Evolutionary conservation across 2,888 invertebrate species (phyloP), one percentile per base, ranked within the genome.

Genomic region (Dusona sp.): DNA sequence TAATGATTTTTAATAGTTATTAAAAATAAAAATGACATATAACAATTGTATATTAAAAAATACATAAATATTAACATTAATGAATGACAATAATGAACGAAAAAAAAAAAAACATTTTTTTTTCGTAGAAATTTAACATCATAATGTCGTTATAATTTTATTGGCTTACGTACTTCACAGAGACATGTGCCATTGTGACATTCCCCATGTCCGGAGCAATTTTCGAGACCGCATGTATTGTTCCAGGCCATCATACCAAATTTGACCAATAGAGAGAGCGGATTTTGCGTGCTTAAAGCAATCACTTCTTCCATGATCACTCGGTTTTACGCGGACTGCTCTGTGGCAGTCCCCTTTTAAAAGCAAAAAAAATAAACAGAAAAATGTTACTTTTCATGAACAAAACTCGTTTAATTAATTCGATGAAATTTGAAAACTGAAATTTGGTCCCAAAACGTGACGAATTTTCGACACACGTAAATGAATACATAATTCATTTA

Each of bases 151-250:
- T 70, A 29, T 19, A 25, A 19, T 25, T 29, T 42, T 25, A 4
- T 61, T 61, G 22, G 1, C n/a, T 13, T 1, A 80, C 96, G 96
- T 90, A 98, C 98, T 95, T 98, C 98, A 94, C 98, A 98, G 90
- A 98, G 95, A 93, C 98, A 98, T 79, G 98, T 98, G 88, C 98
- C 98, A 94, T 98, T 98, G 93, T 97, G 96, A 94, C 98, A 98
- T 95, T 98, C 98, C 29, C 98, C 98, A 88, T 97, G 97, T 87
- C 98, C 98, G 92, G 97, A 98, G 95, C 98, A 98, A 94, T 96
- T 97, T 90, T 96, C 96, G 84, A 95, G 95, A 93, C 97, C 97
- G 91, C 96, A 96, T 67, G 95, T 92, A 85, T 92, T 91, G 86
- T 93, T 93, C 94, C 94, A 94, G 64, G 93, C 92, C 94, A 93